A percentile compares a stretch with the other conserved stretches of the same genome.
Evolutionary conservation across 2,797 vertebrate genomes (phyloP).

Genomic region (Moxostoma hubbsi): DNA sequence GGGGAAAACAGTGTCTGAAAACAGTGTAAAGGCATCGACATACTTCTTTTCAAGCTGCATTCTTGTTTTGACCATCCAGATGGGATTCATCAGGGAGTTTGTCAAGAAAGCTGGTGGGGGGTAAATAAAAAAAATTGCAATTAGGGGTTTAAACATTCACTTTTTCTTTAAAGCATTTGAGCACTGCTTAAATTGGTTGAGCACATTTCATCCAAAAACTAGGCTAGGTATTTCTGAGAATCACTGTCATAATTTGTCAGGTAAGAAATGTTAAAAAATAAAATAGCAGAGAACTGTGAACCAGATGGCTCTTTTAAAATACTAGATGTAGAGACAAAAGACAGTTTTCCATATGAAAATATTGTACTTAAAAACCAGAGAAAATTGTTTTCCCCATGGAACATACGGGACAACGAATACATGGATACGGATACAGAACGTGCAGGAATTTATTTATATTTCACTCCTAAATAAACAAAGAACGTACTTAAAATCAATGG

Average conservation of each 20-base stretch:
- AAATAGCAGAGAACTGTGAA: no score
- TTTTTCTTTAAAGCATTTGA: neutral
- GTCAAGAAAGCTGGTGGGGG: conserved; percentile 88
- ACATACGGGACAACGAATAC: no score
- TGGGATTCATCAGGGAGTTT: conserved; percentile 96
- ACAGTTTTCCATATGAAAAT: no score
- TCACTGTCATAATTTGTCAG: neutral
- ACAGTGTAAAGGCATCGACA: conserved; percentile 54
- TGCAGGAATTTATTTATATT: no score
- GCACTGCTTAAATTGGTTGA: no score
- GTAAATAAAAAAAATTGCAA: conserved; percentile 9
- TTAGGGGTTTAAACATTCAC: neutral
- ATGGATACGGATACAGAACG: no score
- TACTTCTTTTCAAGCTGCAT: conserved; percentile 98
- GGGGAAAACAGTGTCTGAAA: neutral
- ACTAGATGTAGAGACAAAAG: no score
- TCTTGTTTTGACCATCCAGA: conserved; percentile 99
- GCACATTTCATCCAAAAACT: neutral
- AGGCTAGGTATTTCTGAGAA: neutral
- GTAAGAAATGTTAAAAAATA: no score
- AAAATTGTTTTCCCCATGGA: no score
- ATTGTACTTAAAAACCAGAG: no score
- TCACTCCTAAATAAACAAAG: no score
- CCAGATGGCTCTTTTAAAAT: no score
- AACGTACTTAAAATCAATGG: neutral